Conservation (phyloP, 2,797 vertebrate genomes). For the Acanthopagrus latus region DNA sequence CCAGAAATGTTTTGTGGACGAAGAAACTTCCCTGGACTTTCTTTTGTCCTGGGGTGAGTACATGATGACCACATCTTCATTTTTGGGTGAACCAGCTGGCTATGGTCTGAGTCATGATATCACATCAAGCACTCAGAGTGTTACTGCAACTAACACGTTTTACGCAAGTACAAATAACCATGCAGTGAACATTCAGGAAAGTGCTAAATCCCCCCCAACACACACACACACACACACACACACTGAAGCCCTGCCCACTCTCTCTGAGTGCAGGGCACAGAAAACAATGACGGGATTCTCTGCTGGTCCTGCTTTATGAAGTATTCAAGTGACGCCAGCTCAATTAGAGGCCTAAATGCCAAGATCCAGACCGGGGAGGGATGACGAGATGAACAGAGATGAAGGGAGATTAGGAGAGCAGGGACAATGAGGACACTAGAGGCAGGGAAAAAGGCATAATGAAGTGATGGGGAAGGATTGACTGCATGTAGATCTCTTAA, state of each 20-base stretch:
- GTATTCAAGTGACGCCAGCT: slow-evolving; percentile 79
- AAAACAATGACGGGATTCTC: slow-evolving; percentile 80
- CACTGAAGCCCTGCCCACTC: slow-evolving; percentile 26
- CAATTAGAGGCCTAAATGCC: slow-evolving; percentile 79
- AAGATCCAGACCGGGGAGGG: slow-evolving; percentile 62
- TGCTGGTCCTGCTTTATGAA: slow-evolving; percentile 72
- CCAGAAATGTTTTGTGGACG: too few species aligned
- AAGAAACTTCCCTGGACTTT: too few species aligned
- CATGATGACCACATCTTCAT: too few species aligned
- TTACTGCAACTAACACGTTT: too few species aligned
- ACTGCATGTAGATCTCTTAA: too few species aligned
- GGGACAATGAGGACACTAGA: slow-evolving; percentile 41
- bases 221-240: slow-evolving; percentile 11
- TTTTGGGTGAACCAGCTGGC: neutral
- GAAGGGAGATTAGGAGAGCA: slow-evolving; percentile 53
- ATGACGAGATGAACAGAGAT: slow-evolving; percentile 48
- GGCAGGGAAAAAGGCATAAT: neutral
- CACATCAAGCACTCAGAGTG: neutral
- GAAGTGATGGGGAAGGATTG: slow-evolving; percentile 1
- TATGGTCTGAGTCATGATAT: neutral
- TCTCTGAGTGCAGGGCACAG: slow-evolving; percentile 40
- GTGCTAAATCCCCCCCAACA: slow-evolving; percentile 1
- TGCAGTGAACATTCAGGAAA: neutral
- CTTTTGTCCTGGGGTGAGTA: too few species aligned
- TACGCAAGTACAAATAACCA: slow-evolving; percentile 1